Conservation (phyloP, 2,797 vertebrate genomes). For the Acrossocheilus fasciatus region DNA sequence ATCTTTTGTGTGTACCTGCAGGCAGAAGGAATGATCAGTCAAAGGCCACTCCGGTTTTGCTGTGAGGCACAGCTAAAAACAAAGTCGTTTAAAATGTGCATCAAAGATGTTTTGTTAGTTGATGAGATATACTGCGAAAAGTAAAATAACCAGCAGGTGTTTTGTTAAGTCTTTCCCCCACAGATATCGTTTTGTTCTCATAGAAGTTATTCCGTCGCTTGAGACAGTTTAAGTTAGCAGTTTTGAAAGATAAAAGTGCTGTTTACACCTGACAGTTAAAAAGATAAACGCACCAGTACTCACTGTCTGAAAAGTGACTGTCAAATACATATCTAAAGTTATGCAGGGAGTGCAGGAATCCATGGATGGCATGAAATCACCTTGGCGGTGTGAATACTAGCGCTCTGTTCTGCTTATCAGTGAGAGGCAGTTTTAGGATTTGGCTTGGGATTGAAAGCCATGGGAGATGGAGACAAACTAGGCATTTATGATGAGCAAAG, state of each 20-base stretch:
- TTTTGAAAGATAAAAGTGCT: conserved; percentile 33
- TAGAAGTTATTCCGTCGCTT: conserved; percentile 7
- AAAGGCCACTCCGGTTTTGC: not conserved
- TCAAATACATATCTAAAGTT: conserved; percentile 37
- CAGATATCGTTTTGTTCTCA: conserved; percentile 1
- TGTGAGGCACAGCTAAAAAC: conserved; percentile 20
- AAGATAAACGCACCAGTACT: conserved; percentile 32
- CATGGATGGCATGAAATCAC: conserved; percentile 53
- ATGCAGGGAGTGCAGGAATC: conserved; percentile 35
- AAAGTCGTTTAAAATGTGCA: conserved; percentile 12
- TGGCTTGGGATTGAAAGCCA: conserved; percentile 51
- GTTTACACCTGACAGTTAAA: conserved; percentile 39
- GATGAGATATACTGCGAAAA: conserved; percentile 21
- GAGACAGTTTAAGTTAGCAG: conserved; percentile 15
- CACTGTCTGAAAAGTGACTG: conserved; percentile 10
- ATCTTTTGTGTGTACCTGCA: conserved; percentile 23
- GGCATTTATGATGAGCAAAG: conserved; percentile 47
- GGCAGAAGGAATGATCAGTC: conserved; percentile 32
- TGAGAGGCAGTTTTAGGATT: conserved; percentile 57
- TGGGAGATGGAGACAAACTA: conserved; percentile 38
- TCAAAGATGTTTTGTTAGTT: not conserved
- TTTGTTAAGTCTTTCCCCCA: conserved; percentile 11
- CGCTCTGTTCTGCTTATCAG: conserved; percentile 58
- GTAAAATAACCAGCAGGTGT: conserved; percentile 23
- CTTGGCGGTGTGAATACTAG: conserved; percentile 45